Conservation (phyloP, 2,797 vertebrate genomes). For the Pangasius djambal region DNA sequence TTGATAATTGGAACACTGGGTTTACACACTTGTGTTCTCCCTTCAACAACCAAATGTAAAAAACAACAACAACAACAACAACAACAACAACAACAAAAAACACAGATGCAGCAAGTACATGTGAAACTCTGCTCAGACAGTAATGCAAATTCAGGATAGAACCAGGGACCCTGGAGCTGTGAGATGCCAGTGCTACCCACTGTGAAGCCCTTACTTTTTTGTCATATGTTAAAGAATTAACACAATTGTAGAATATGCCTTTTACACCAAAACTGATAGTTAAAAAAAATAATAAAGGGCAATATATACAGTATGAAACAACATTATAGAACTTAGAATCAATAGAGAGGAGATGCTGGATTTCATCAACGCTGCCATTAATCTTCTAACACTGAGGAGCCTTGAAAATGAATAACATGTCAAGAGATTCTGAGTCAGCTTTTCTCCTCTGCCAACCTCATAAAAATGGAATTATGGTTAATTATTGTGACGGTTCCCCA, state of each 20-base stretch:
- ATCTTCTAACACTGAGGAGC: slow-evolving; percentile 35
- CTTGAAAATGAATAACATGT: slow-evolving; percentile 40
- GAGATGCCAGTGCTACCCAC: neutral
- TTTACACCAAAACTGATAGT: neutral
- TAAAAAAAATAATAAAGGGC: neutral
- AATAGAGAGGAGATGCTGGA: slow-evolving; percentile 11
- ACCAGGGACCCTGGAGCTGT: neutral
- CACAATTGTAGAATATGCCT: too few relatives aligned
- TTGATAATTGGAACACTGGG: neutral
- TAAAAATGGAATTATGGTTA: slow-evolving; percentile 64
- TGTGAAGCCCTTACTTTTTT: neutral
- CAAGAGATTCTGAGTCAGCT: slow-evolving; percentile 45
- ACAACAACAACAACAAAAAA: too few relatives aligned
- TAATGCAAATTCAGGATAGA: neutral
- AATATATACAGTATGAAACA: slow-evolving; percentile 14
- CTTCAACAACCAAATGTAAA: neutral
- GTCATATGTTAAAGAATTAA: neutral
- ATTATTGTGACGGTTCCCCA: slow-evolving; percentile 56
- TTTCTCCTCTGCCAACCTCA: slow-evolving; percentile 55
- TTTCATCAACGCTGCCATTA: slow-evolving; percentile 43
- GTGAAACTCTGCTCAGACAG: neutral
- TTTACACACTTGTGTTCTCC: neutral
- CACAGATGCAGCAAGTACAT: neutral
- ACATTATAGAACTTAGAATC: slow-evolving; percentile 14
- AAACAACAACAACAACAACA: neutral